Percentiles rank a stretch among this genome's conserved stretches.
These are phyloP conservation scores for Bursaphelenchus okinawaensis DNA, from an alignment of 2,888 invertebrate genomes.

Conservation along the genomic window DNA sequence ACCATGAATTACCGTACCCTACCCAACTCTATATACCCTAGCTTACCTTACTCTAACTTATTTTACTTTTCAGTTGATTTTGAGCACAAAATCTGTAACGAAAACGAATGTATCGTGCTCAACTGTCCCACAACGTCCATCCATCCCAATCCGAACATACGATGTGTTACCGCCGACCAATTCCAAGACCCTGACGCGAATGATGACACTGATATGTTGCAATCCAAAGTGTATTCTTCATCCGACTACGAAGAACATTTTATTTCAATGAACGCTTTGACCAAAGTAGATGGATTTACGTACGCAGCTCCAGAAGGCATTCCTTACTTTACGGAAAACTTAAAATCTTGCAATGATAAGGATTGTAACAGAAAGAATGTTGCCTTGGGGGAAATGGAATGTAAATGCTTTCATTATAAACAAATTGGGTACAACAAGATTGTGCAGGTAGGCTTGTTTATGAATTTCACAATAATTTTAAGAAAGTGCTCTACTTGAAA, in stretches of 20 bases:
- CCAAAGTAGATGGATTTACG: conserved; percentile 37
- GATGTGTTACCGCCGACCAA: not conserved
- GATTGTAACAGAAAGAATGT: conserved; percentile 18
- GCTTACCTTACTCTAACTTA: not conserved
- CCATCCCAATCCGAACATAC: not conserved
- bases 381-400: conserved; percentile 27
- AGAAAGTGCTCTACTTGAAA: not conserved
- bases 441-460: conserved; percentile 36
- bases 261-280: conserved; percentile 44
- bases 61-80: conserved; percentile 30
- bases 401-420: conserved; percentile 42
- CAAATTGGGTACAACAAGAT: conserved; percentile 40
- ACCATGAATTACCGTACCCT: no score
- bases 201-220: conserved; percentile 23
- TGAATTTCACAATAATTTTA: no score
- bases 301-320: conserved; percentile 33
- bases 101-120: not conserved
- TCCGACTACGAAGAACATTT: conserved; percentile 40
- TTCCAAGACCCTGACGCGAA: conserved; percentile 17
- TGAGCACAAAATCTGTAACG: conserved; percentile 25
- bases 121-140: not conserved
- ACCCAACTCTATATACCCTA: not conserved
- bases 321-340: conserved; percentile 5
- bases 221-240: conserved; percentile 20
- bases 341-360: conserved; percentile 1